Evolutionary conservation across 2,797 vertebrate species (phyloP), one percentile per base, ranked within the genome.

Genomic region (Huso huso): DNA sequence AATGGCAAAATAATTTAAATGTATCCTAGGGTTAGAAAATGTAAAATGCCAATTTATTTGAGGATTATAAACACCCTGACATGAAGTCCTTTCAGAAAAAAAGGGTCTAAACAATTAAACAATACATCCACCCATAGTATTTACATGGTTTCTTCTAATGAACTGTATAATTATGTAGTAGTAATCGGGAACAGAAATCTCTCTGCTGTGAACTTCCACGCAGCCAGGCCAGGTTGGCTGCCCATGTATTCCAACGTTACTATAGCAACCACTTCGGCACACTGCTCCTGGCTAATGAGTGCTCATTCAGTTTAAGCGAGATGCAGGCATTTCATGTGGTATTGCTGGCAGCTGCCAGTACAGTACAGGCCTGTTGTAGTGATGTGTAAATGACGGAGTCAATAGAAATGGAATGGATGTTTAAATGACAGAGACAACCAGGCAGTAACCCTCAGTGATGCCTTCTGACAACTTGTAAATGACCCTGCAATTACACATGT

Each of bases 181-280:
- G 73, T 72, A 74, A 76, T 71, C 63, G 74, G 70, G 77, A 68
- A 67, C 66, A 64, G 63, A 70, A 70, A 76, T 74, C 74, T 73
- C 74, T 79, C 72, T 69, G 73, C 75, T 76, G 78, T 78, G 69
- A 81, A 78, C 77, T 79, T 72, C 71, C 68, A 75, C 73, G 75
- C 15, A 49, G 13, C 48, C 8, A 48, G 48, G 55, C 65, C 55
- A n/a, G 11, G 12, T 11, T 58, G 15, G 12, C 55, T 11, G 12
- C 15, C 55, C 55, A n/a, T 13, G 55, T n/a, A 58, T 10, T 58
- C 55, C 71, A 73, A 76, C 58, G 84, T 88, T 83, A 74, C 85
- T 81, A 84, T 84, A 74, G 86, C 80, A 86, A 90, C 85, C 60
- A 69, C 62, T 61, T 70, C 57, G 69, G 66, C 77, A 66, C 75